Evolutionary conservation across 92 coral and sea anemone genomes (phyloP).

Genomic region (Parazoanthus darwini): DNA sequence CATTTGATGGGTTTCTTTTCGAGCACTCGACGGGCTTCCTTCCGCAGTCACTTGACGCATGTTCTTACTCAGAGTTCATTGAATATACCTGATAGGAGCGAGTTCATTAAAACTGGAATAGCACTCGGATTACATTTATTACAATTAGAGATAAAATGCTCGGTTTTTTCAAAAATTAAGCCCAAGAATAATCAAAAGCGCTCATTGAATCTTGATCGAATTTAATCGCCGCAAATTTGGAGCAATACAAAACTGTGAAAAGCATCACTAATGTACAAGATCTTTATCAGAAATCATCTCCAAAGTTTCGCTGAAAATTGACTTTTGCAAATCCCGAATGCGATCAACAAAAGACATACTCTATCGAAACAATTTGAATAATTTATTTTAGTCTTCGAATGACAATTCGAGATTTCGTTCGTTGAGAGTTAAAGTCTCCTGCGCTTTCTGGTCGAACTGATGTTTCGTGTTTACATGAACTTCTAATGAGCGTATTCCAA

Average conservation of each 20-base stretch:
- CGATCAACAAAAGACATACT: slow-evolving; percentile 29
- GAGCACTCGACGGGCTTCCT: slow-evolving; percentile 58
- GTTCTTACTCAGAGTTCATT: slow-evolving; percentile 38
- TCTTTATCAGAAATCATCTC: slow-evolving; percentile 34
- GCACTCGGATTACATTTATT: slow-evolving; percentile 43
- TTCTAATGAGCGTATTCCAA: slow-evolving; percentile 36
- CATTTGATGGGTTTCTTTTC: slow-evolving; percentile 82
- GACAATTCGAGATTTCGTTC: not conserved
- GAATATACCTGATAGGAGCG: slow-evolving; percentile 37
- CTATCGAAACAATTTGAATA: slow-evolving; percentile 20
- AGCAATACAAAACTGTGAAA: slow-evolving; percentile 42
- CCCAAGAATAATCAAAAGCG: slow-evolving; percentile 29
- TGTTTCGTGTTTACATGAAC: slow-evolving; percentile 22
- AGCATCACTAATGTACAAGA: slow-evolving; percentile 41
- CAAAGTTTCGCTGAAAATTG: slow-evolving; percentile 14
- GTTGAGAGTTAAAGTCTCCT: not conserved
- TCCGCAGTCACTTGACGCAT: slow-evolving; percentile 43
- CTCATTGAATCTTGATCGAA: slow-evolving; percentile 42
- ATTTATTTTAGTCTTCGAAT: slow-evolving; percentile 19
- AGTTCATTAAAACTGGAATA: slow-evolving; percentile 41
- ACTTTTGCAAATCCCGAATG: slow-evolving; percentile 20
- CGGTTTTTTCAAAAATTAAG: slow-evolving; percentile 40
- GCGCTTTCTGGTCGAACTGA: not conserved
- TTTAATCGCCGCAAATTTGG: slow-evolving; percentile 36
- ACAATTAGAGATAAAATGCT: slow-evolving; percentile 45